Base-by-base conservation (phyloP, 2,797 vertebrate genomes). In the Otolemur crassicaudatus region DNA sequence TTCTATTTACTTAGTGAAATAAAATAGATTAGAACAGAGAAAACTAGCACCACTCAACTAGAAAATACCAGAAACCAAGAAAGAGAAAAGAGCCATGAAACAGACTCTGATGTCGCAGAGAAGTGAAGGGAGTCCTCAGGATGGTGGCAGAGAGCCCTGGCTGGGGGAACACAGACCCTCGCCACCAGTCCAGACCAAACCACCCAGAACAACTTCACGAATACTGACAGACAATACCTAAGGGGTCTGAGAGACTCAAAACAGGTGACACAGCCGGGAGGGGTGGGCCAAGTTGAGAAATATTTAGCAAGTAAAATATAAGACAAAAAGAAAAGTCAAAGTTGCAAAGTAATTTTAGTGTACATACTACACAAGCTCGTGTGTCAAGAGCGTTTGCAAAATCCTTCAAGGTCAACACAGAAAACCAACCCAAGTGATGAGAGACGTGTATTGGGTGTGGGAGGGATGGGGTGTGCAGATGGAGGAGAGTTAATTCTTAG, bases 1-100 rank as follows among this genome's bases (percentile, higher is more conserved):
- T 72, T 43, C 56, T 72, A 34, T 11, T 58, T 90, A 86, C 56
- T 86, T 76, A 82, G 70, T 23, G 34, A 87, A 69, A 69, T 27
- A 77, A 93, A 46, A 81, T 25, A 82, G 7, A 60, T 19, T 76
- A 94, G 29, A n/a, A 43, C 3, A 12, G 31, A 72, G 27, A n/a
- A 20, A 31, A 82, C 43, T 27, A 91, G 87, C 13, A 60, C 14
- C 46, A 82, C 31, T 10, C 27, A 34, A 22, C 40, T 14, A 46
- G 23, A 65, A 87, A 65, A 23, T 1, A 14, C 25, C 61, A 70
- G 43, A 63, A n/a, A 11, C 19, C 19, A 31, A 63, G 23, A 67
- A 61, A 60, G 9, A 77, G 29, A 40, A 63, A 65, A 34, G 29
- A 31, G 8, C 12, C 83, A 13, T 3, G 53, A 19, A 58, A 5